Evolutionary conservation across 2,113 vertebrate genomes (phyloP).

Genomic region (Maccullochella peelii): DNA sequence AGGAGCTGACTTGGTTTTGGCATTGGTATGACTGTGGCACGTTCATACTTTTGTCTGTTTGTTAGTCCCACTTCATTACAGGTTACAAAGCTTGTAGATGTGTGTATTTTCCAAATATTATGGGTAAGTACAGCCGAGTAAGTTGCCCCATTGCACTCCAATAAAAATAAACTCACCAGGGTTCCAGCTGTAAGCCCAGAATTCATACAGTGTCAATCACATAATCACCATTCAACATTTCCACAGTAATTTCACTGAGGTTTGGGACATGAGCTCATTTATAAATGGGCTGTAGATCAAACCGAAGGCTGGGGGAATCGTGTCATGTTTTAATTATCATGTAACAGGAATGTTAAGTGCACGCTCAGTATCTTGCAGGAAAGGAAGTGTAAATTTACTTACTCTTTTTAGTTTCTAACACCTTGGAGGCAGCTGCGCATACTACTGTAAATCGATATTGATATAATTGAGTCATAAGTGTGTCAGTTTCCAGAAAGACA

Average conservation of each 20-base stretch:
- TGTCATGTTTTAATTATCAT: constrained; percentile 74
- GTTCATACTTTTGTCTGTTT: background rate
- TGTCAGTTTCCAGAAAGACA: constrained; percentile 26
- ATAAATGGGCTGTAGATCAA: constrained; percentile 64
- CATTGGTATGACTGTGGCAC: background rate
- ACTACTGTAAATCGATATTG: constrained; percentile 55
- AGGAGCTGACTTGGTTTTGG: background rate
- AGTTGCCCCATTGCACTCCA: constrained; percentile 32
- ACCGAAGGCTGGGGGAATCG: constrained; percentile 49
- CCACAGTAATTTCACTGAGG: constrained; percentile 52
- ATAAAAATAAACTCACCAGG: constrained; percentile 51
- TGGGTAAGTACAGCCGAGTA: background rate
- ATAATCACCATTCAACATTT: constrained; percentile 68
- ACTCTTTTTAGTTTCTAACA: constrained; percentile 27
- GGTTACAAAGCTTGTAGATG: constrained; percentile 6
- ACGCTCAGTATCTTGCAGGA: constrained; percentile 31
- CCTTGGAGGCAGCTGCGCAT: constrained; percentile 20
- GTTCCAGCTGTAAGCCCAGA: constrained; percentile 56
- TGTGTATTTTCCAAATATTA: constrained; percentile 35
- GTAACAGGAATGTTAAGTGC: constrained; percentile 58
- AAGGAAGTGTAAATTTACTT: constrained; percentile 43
- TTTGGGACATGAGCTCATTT: constrained; percentile 69
- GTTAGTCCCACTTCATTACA: constrained; percentile 4
- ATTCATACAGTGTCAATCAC: constrained; percentile 65
- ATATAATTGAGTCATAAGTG: constrained; percentile 50